A percentile compares a stretch with the other conserved stretches of the same genome.
These are phyloP conservation scores for Eretmocerus hayati DNA, from an alignment of 2,888 invertebrate species.

Conservation along the genomic window DNA sequence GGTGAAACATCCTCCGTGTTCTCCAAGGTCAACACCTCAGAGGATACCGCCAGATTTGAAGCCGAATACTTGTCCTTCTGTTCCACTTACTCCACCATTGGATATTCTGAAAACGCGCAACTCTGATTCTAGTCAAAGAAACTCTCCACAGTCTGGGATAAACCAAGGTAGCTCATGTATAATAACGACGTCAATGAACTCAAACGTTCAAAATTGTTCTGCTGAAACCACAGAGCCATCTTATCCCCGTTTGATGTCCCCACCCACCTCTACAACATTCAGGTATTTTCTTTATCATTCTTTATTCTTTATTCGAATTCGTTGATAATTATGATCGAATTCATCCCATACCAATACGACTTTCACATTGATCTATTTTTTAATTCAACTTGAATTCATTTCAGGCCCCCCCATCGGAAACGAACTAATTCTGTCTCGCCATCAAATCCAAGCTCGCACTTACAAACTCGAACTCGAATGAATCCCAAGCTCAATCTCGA, in stretches of 20 bases:
- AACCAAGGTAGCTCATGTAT: constrained; percentile 33
- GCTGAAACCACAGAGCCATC: constrained; percentile 39
- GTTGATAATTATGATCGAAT: too few species aligned
- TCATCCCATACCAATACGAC: too few species aligned
- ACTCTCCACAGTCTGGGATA: constrained; percentile 39
- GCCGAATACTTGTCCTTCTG: constrained; percentile 34
- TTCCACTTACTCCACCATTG: constrained; percentile 39
- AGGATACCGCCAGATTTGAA: constrained; percentile 39
- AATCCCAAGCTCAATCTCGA: constrained; percentile 41
- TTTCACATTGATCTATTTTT: too few species aligned
- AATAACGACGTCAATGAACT: constrained; percentile 36
- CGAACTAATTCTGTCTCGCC: constrained; percentile 38
- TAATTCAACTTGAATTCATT: too few species aligned
- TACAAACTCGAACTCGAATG: constrained; percentile 37
- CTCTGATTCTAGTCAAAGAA: constrained; percentile 43
- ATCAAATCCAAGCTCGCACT: constrained; percentile 30
- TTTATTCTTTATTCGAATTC: too few species aligned
- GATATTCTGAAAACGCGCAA: constrained; percentile 42
- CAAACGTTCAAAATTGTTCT: constrained; percentile 38
- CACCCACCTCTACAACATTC: constrained; percentile 34
- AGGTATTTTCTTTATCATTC: constrained; percentile 11
- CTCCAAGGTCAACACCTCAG: constrained; percentile 42
- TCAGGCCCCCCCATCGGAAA: too few species aligned
- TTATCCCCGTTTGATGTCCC: constrained; percentile 42
- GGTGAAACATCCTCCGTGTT: constrained; percentile 43